Base-by-base conservation (phyloP, 1,140 invertebrate species). In the Charaxes varanes region DNA sequence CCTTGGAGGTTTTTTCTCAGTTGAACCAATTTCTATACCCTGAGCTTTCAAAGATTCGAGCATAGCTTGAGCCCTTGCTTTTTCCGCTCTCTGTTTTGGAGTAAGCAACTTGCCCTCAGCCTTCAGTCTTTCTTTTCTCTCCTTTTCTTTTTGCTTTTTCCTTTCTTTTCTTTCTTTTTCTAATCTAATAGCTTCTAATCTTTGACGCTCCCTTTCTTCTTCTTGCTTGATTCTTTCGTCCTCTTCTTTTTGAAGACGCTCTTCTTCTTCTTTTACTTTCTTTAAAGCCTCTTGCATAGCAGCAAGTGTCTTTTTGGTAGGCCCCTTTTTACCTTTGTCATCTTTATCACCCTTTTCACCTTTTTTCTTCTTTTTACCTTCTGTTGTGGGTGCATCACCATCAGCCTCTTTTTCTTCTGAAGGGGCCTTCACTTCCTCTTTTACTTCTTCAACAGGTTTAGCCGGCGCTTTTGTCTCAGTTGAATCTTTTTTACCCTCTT, bases 111-210 rank as follows among this genome's bases (percentile, higher is more conserved):
- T 98, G 1, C 97, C 97, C 86, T 99, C 96, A 12, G 93, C 94
- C 74, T 98, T 98, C 19, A 97, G 80, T 64, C 94, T 88, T 70
- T 97, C 95, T 79, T 94, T 96, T 41, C 92, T 89, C 66, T 98
- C 96, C 59, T 98, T 98, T 85, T 98, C 96, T 66, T 97, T 97
- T 58, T 94, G 89, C 67, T 98, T 99, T 67, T 96, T 96, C 48
- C 89, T 90, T 58, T 97, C 93, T 70, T 96, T 97, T 35, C 89
- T 88, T 79, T 96, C 96, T 72, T 94, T 90, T 73, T 97, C 94
- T 46, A 94, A 74, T 46, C 90, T 88, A 19, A 94, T 67, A 43
- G 93, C 89, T 85, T 95, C 93, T 41, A 92, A 79, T 31, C 92
- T 87, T 14, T 88, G 87, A 33, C 84, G 83, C 65, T 94, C 92